Evolutionary conservation across 2,797 vertebrate genomes (phyloP), one percentile per base, ranked within the genome.

Genomic region (Gallinago stenura): DNA sequence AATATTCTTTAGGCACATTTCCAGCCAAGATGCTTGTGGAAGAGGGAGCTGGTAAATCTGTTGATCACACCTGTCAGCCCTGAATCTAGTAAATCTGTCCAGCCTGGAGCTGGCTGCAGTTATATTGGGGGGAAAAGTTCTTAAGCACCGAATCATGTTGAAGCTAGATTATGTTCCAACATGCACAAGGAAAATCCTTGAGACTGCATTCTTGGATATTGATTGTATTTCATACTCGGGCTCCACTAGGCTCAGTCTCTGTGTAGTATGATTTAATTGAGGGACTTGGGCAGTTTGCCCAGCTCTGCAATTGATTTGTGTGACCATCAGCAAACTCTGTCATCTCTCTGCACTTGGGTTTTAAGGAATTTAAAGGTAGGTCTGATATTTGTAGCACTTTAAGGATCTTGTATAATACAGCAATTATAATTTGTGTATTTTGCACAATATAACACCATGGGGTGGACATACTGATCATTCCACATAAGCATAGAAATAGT

Each of bases 251-350:
- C 53, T 92, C 26, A 3, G 41, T 60, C 14, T 89, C 30, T 22
- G 3, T 41, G 35, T 56, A 60, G 35, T 56, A 25, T 62, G 83
- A 68, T 92, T 92, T 91, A 83, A 90, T 0, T 87, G 90, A 69
- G 75, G 20, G 12, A 60, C 64, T 64, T 89, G 60, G 78, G 75
- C 89, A 92, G 12, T 84, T 35, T 89, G 46, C 64, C 83, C 68
- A 73, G n/a, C 71, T 90, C 75, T 94, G 83, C 75, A 84, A 18
- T 93, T 31, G 2, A 31, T 93, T 89, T 90, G 70, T 95, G 66
- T 66, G 71, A 83, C 86, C 18, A 1, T 53, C 48, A 89, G 33
- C 15, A 64, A 68, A 22, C 60, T 12, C 26, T 82, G 48, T 62
- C 66, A 73, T 64, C 62, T 83, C 31, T 79, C n/a, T 73, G 45